phyloP scores from a whole-genome alignment of 2,797 vertebrate genomes.

The Macropus fuliginosus region DNA sequence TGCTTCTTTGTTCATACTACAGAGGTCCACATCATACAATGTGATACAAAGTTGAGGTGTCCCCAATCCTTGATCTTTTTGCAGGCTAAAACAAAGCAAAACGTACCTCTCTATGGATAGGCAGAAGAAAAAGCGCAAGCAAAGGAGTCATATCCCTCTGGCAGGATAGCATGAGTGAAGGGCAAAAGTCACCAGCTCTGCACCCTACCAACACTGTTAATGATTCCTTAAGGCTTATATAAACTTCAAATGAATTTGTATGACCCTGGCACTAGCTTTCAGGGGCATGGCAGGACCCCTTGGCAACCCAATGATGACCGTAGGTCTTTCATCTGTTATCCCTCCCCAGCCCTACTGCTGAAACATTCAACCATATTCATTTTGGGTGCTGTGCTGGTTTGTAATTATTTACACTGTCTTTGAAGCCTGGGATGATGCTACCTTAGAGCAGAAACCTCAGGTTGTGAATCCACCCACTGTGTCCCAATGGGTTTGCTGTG shows the following conservation, averaged over 20 bases:
- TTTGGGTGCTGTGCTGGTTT: not conserved
- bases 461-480: not conserved
- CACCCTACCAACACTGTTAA: not conserved
- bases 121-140: not conserved
- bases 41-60: not conserved
- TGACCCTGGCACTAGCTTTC: not conserved
- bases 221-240: not conserved
- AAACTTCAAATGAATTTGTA: not conserved
- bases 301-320: not conserved
- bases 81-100: not conserved
- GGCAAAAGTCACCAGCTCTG: not conserved
- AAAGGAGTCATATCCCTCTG: not conserved
- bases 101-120: not conserved
- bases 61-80: constrained; percentile 4
- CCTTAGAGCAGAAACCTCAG: constrained; percentile 48
- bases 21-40: not conserved
- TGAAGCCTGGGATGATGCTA: constrained; percentile 31
- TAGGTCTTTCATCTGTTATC: not conserved
- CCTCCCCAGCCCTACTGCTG: not conserved
- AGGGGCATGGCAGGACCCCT: not conserved
- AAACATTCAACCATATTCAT: not conserved
- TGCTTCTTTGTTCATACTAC: constrained; percentile 16
- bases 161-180: not conserved
- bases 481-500: constrained; percentile 2
- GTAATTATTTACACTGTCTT: constrained; percentile 66